Percentiles rank a stretch among this genome's conserved stretches.
phyloP scores from a whole-genome alignment of 2,797 vertebrate genomes.

The Crocidura indochinensis region DNA sequence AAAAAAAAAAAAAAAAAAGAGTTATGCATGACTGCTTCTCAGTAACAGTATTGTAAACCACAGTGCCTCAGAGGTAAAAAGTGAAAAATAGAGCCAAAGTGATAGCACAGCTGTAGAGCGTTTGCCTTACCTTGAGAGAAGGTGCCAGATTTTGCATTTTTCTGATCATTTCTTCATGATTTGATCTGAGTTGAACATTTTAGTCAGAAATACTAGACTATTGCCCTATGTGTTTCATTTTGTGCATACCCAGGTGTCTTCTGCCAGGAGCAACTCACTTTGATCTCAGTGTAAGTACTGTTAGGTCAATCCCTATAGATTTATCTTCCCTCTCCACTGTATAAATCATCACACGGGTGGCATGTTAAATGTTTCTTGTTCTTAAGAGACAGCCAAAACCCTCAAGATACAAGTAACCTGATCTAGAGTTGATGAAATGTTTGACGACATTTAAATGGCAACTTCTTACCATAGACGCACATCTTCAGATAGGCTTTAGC shows the following conservation, averaged over 20 bases:
- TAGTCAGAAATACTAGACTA: not conserved
- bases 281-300: not conserved
- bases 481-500: slow-evolving; percentile 10
- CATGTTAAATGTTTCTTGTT: slow-evolving; percentile 31
- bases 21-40: too few relatives aligned
- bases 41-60: too few relatives aligned
- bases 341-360: not conserved
- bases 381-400: slow-evolving; percentile 45
- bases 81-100: not conserved
- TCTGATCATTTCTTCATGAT: not conserved
- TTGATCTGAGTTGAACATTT: slow-evolving; percentile 15
- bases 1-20: too few relatives aligned
- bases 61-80: not conserved
- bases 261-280: not conserved
- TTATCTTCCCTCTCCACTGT: not conserved
- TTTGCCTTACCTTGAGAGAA: not conserved
- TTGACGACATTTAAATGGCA: slow-evolving; percentile 36
- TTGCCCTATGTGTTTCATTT: not conserved
- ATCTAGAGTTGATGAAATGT: not conserved
- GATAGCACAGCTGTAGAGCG: too few relatives aligned
- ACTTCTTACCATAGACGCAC: slow-evolving; percentile 23
- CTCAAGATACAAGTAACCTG: not conserved
- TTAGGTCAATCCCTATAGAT: slow-evolving; percentile 4
- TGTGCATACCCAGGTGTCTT: not conserved
- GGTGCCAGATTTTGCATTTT: slow-evolving; percentile 23